Base-by-base conservation (phyloP, 2,113 vertebrate species). In the Ceyx margarethae region DNA sequence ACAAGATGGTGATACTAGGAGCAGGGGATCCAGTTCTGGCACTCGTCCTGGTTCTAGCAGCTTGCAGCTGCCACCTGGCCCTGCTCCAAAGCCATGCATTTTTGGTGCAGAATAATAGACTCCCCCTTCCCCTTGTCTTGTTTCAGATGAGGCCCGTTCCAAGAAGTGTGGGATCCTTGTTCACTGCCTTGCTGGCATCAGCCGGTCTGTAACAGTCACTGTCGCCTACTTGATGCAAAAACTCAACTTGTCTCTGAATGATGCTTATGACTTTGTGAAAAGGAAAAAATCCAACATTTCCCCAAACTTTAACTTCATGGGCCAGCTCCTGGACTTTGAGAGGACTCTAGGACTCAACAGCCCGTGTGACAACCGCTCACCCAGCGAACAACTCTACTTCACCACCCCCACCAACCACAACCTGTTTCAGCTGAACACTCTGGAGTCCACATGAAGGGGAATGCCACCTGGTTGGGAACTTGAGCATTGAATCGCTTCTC, bases 151-250 rank as follows among this genome's bases (percentile, higher is more conserved):
- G 96, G 99, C 99, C 16, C 99, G 99, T 87, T 98, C 99, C 83
- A 98, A 99, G 97, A 99, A 99, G 97, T 99, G 99, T 58, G 99
- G 99, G 23, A 99, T 99, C 96, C 97, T 99, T 94, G 99, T 99
- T 87, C 99, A 99, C 97, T 99, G 99, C 93, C 97, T 99, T 87
- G 99, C 99, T 3, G 99, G 99, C 79, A 99, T 99, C 97, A 99
- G 99, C 96, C 98, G 99, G 71, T 99, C 99, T 0, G 99, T 99
- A 87, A 99, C 99, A 1, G 99, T 99, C 93, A 99, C 99, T 3
- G 99, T 99, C 87, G 99, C 99, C 87, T 99, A 99, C 97, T 98
- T 99, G 97, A 99, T 99, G 99, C 99, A 99, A 98, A 99, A 99
- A 98, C 98, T 99, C 97, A 99, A 99, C 98, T 97, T 99, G 96